A percentile compares a stretch with the other conserved stretches of the same genome.
phyloP scores from a whole-genome alignment of 2,888 invertebrate species.

The Vesta saturnalis region DNA sequence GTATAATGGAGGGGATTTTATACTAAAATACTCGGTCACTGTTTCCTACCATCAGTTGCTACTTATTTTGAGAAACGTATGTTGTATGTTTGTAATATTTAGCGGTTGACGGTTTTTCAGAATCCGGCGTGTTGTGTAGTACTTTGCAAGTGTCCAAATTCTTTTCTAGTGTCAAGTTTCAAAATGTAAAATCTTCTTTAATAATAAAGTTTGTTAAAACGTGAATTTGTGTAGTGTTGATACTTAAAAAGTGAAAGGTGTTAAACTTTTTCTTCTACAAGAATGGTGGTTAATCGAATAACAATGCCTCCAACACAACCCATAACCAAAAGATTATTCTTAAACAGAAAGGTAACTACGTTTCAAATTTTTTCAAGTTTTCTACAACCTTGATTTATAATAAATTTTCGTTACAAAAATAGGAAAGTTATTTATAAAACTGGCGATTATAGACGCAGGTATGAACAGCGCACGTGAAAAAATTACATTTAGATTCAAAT shows the following conservation, averaged over 20 bases:
- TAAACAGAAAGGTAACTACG: conserved; percentile 56
- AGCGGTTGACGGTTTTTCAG: too few relatives aligned
- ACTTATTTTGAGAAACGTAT: conserved; percentile 11
- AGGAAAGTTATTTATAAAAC: conserved; percentile 20
- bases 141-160: not conserved
- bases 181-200: not conserved
- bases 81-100: too few relatives aligned
- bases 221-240: conserved; percentile 6
- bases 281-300: conserved; percentile 60
- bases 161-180: not conserved
- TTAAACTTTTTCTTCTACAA: conserved; percentile 31
- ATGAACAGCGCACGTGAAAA: conserved; percentile 14
- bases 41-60: conserved; percentile 39
- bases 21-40: conserved; percentile 41
- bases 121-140: too few relatives aligned
- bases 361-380: conserved; percentile 4
- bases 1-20: conserved; percentile 30
- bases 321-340: conserved; percentile 55
- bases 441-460: conserved; percentile 20
- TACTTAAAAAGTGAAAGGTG: conserved; percentile 14
- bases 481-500: not conserved
- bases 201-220: not conserved
- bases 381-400: conserved; percentile 20
- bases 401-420: conserved; percentile 19
- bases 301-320: conserved; percentile 57